phyloP scores from a whole-genome alignment of 30 jellyfish, hydroid and myxozoan species.

The Pseudorhiza aurosa region DNA sequence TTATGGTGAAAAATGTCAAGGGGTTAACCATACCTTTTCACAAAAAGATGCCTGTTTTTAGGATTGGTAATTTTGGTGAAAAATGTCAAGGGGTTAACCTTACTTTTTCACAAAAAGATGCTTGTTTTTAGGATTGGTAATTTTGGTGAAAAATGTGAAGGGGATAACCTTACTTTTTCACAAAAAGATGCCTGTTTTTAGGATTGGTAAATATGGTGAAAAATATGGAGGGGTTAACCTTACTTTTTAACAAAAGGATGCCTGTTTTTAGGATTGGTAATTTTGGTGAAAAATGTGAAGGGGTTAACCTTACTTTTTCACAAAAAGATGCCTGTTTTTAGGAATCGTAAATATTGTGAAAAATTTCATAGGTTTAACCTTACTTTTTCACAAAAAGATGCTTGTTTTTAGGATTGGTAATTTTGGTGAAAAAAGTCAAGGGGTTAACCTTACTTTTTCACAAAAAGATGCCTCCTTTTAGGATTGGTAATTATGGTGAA shows the following conservation, averaged over 20 bases:
- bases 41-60: not conserved
- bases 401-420: not conserved
- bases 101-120: constrained; percentile 5
- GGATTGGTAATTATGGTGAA: not conserved
- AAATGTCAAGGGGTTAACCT: constrained; percentile 16
- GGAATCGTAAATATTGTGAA: not conserved
- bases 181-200: not conserved
- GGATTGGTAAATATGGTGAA: not conserved
- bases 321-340: not conserved
- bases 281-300: too few species aligned
- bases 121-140: not conserved
- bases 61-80: not conserved
- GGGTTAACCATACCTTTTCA: constrained; percentile 1
- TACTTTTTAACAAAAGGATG: too few species aligned
- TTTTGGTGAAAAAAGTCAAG: not conserved
- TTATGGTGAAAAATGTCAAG: not conserved
- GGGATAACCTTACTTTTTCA: constrained; percentile 6
- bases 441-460: not conserved
- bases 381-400: not conserved
- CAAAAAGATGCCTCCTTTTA: not conserved
- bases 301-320: constrained; percentile 12
- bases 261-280: too few species aligned
- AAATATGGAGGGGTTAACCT: not conserved
- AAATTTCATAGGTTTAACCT: not conserved
- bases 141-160: not conserved